Percentiles rank a stretch among this genome's conserved stretches.
These are phyloP conservation scores for Glaucidium brasilianum DNA, from an alignment of 2,113 vertebrate genomes.

Conservation along the genomic window DNA sequence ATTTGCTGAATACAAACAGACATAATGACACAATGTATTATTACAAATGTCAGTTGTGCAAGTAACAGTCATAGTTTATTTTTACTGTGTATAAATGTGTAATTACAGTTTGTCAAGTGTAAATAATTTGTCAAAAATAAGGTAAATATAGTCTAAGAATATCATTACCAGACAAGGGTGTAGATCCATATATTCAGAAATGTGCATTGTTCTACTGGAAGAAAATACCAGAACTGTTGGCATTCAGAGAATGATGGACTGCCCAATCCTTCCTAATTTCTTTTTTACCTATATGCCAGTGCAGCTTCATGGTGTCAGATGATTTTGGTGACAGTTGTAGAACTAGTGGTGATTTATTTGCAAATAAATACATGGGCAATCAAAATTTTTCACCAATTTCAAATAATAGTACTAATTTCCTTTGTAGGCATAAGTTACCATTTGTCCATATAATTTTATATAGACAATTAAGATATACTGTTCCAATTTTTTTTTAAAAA, in stretches of 20 bases:
- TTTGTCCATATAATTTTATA: neutral
- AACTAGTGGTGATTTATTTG: neutral
- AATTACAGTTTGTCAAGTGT: neutral
- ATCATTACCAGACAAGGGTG: neutral
- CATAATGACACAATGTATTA: neutral
- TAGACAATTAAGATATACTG: neutral
- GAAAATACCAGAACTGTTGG: neutral
- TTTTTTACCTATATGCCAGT: neutral
- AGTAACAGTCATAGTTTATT: neutral
- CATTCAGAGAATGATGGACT: neutral
- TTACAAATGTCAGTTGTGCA: neutral
- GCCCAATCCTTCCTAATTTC: neutral
- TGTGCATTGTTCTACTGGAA: neutral
- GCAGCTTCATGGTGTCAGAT: neutral
- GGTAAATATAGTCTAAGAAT: neutral
- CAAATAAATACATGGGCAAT: neutral
- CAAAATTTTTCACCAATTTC: neutral
- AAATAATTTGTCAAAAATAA: neutral
- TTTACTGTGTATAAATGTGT: neutral
- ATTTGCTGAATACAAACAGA: neutral
- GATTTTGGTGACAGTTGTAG: neutral
- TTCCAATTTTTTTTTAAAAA: neutral
- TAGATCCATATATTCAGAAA: neutral
- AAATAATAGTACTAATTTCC: neutral
- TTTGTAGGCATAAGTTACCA: neutral